Percentiles rank a stretch among this genome's conserved stretches.
Evolutionary conservation across 1,140 invertebrate genomes (phyloP).

Genomic region (Pemphigus obesinymphae): DNA sequence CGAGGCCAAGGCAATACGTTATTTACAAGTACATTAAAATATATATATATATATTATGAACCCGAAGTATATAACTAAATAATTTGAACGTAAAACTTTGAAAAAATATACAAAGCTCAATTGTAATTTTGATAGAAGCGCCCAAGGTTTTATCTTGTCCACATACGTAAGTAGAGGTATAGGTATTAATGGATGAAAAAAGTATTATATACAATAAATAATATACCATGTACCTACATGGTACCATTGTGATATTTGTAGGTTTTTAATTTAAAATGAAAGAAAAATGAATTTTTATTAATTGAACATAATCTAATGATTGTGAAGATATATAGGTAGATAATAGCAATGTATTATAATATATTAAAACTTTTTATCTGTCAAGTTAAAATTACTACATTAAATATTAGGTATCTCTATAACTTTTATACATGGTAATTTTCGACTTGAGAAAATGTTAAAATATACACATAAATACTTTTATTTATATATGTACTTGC

Average conservation of each 20-base stretch:
- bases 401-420: too few species aligned
- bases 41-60: too few species aligned
- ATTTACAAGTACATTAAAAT: slow-evolving; percentile 1
- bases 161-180: background rate
- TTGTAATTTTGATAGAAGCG: background rate
- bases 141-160: background rate
- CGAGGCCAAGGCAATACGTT: slow-evolving; percentile 15
- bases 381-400: too few species aligned
- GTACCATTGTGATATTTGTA: background rate
- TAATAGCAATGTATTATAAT: too few species aligned
- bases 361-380: too few species aligned
- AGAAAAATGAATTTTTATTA: background rate
- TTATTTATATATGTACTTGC: too few species aligned
- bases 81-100: background rate
- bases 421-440: too few species aligned
- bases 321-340: background rate
- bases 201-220: too few species aligned
- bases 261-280: background rate
- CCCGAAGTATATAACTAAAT: background rate
- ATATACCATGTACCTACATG: background rate
- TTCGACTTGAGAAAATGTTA: too few species aligned
- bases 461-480: too few species aligned
- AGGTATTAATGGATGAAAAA: background rate
- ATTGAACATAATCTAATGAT: background rate
- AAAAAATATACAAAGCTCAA: background rate